phyloP scores from a whole-genome alignment of 2,888 invertebrate genomes.

The Agrilus mali region DNA sequence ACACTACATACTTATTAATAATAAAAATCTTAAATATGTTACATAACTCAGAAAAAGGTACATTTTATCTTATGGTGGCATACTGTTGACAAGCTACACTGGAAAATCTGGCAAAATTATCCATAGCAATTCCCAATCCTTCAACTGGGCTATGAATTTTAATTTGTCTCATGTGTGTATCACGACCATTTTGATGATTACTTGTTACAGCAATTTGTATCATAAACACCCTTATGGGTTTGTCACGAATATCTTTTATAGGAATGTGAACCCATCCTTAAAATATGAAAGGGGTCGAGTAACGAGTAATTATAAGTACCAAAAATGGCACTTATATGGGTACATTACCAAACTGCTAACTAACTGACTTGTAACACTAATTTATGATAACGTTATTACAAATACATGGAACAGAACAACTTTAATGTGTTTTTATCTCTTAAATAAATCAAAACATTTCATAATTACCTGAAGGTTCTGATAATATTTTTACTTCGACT shows the following conservation, averaged over 20 bases:
- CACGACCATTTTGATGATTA: constrained; percentile 98
- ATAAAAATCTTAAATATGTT: too few species aligned
- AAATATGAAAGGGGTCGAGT: constrained; percentile 8
- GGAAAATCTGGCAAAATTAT: constrained; percentile 65
- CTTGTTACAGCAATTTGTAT: constrained; percentile 92
- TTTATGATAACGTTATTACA: too few species aligned
- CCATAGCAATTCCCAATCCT: constrained; percentile 49
- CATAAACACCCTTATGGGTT: constrained; percentile 89
- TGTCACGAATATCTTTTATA: constrained; percentile 75
- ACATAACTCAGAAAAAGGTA: too few species aligned
- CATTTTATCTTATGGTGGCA: constrained; percentile 71
- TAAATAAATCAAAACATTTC: too few species aligned
- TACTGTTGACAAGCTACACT: constrained; percentile 73
- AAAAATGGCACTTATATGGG: too few species aligned
- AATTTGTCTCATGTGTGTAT: constrained; percentile 95
- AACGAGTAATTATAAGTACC: background rate
- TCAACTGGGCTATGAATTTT: constrained; percentile 85
- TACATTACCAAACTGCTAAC: too few species aligned
- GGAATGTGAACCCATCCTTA: constrained; percentile 91
- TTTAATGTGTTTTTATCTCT: too few species aligned
- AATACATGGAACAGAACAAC: too few species aligned
- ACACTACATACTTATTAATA: too few species aligned
- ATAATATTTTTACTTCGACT: constrained; percentile 83
- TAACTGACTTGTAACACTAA: too few species aligned
- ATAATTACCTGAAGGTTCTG: constrained; percentile 68